Base-by-base conservation (phyloP, 2,797 vertebrate species). In the Peromyscus melanophrys region DNA sequence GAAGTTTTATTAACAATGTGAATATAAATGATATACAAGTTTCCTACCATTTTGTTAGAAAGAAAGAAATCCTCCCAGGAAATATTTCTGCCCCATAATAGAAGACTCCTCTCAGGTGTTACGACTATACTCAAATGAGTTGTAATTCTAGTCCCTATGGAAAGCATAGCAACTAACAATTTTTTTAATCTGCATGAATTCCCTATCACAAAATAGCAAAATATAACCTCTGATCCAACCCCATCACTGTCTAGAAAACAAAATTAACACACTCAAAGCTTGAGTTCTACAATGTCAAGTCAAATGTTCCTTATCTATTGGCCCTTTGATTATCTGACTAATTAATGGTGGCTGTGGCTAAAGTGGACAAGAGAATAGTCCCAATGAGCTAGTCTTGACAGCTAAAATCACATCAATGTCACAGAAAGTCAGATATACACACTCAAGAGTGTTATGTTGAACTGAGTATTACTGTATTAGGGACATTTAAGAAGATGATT, bases 211-310 rank as follows among this genome's bases (percentile, higher is more conserved):
- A 92, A 93, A 92, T 76, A 84, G 52, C 14, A 94, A 40, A n/a
- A 29, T 29, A 77, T 73, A 86, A 29, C 43, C 27, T 89, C 63
- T 92, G 84, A 84, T 77, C 46, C n/a, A 88, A 78, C 27, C 0
- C n/a, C 94, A 25, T 86, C 13, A 87, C 27, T 57, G 0, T 67
- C 91, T 43, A 94, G 21, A 46, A 61, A 83, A 93, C 57, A 96
- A 88, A 95, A 94, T 7, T 23, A 43, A 96, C 17, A 93, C 14
- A 21, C 6, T 78, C 25, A 65, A 65, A 87, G 40, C 87, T 97
- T 95, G 92, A 75, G 61, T 77, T 97, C 86, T 93, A 92, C 0
- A 57, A 90, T 78, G 3, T 92, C 57, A 97, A 65, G n/a, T 93
- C 27, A 21, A 89, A 59, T 86, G 16, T 63, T 84, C 19, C 81